Conservation (phyloP, 2,888 invertebrate genomes). For the Stenodera caucasica region DNA sequence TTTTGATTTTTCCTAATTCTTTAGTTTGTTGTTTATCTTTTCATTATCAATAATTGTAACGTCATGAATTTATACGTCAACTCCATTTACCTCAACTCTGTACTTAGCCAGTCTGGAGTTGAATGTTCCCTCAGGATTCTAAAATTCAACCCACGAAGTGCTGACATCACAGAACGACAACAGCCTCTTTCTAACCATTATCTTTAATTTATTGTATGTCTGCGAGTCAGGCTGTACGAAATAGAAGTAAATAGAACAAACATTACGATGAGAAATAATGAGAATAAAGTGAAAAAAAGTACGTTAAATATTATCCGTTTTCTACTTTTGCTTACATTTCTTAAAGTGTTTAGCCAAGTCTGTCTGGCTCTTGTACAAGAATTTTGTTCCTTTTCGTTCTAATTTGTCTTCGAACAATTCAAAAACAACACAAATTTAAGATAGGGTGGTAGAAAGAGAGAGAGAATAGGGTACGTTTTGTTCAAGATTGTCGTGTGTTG, state of each 20-base stretch:
- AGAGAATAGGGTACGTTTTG: neutral
- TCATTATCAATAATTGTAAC: neutral
- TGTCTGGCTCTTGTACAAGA: constrained; percentile 45
- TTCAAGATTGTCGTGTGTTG: constrained; percentile 15
- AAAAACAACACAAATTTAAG: too few relatives aligned
- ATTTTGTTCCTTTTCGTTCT: constrained; percentile 42
- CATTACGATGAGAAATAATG: neutral
- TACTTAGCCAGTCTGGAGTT: constrained; percentile 17
- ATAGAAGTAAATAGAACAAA: constrained; percentile 15
- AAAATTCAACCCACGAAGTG: constrained; percentile 44
- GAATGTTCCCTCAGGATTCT: constrained; percentile 29
- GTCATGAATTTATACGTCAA: too few relatives aligned
- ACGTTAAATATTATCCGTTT: neutral
- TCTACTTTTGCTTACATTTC: neutral
- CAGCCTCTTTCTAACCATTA: constrained; percentile 43
- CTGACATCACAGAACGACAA: constrained; percentile 42
- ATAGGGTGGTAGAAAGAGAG: neutral
- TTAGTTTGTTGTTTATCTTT: neutral
- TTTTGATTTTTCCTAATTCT: neutral
- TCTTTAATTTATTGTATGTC: constrained; percentile 48
- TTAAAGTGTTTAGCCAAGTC: constrained; percentile 12
- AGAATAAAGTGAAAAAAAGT: neutral
- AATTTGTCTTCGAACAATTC: constrained; percentile 44
- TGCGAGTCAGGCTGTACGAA: constrained; percentile 41
- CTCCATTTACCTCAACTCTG: too few relatives aligned